phyloP scores from a whole-genome alignment of 2,113 vertebrate genomes.

The Epinephelus cyanopodus region DNA sequence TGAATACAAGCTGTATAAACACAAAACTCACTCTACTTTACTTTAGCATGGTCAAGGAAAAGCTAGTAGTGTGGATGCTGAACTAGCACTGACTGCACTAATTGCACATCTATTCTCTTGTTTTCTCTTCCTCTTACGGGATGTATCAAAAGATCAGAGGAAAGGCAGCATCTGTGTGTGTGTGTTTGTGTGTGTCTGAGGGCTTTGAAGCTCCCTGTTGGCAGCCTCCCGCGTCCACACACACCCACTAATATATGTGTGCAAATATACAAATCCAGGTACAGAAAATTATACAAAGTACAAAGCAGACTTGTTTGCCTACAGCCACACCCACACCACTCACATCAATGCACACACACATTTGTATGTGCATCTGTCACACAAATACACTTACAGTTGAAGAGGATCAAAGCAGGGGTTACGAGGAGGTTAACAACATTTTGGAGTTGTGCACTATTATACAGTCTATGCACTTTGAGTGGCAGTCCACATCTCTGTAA shows the following conservation, averaged over 20 bases:
- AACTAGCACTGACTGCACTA: conserved; percentile 38
- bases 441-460: conserved; percentile 21
- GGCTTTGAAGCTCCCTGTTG: conserved; percentile 12
- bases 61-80: conserved; percentile 21
- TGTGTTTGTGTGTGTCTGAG: conserved; percentile 12
- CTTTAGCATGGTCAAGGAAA: conserved; percentile 28
- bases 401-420: conserved; percentile 29
- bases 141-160: conserved; percentile 63
- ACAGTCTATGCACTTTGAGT: conserved; percentile 18
- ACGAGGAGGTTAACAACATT: conserved; percentile 22
- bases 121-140: conserved; percentile 43
- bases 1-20: conserved; percentile 8
- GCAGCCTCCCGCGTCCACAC: neutral
- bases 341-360: neutral
- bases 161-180: conserved; percentile 36
- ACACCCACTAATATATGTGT: neutral
- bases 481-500: conserved; percentile 2
- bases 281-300: conserved; percentile 11
- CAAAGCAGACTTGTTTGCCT: neutral
- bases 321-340: neutral
- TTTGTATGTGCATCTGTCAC: neutral
- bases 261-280: conserved; percentile 24
- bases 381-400: neutral
- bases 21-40: conserved; percentile 1
- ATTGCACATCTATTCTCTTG: conserved; percentile 48